Evolutionary conservation across 2,113 vertebrate species (phyloP).

Genomic region (Trinectes maculatus): DNA sequence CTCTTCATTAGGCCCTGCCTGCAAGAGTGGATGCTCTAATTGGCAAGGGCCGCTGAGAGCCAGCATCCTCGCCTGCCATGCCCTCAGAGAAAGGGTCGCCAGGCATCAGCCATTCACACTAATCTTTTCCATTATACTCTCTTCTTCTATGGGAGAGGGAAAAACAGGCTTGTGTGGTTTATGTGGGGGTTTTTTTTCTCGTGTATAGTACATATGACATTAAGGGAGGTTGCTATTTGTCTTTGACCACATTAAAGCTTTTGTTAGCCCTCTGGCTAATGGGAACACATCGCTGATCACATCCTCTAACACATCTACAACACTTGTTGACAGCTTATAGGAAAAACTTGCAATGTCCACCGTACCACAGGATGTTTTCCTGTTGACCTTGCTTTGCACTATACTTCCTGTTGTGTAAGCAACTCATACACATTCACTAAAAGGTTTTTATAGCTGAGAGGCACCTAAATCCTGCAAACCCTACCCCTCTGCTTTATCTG

Average conservation of each 20-base stretch:
- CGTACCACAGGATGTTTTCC: constrained; percentile 40
- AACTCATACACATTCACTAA: constrained; percentile 19
- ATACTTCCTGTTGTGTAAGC: constrained; percentile 40
- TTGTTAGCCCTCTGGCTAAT: constrained; percentile 27
- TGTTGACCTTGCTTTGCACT: constrained; percentile 2
- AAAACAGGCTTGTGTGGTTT: constrained; percentile 54
- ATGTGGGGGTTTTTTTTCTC: constrained; percentile 12
- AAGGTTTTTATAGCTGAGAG: constrained; percentile 16
- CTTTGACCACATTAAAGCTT: constrained; percentile 20
- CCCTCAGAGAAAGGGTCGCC: constrained; percentile 57
- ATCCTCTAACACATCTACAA: constrained; percentile 16
- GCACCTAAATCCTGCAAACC: neutral
- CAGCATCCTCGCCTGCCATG: constrained; percentile 65
- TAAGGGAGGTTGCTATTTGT: constrained; percentile 24
- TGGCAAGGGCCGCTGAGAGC: constrained; percentile 77
- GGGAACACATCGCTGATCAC: constrained; percentile 19
- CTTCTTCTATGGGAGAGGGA: constrained; percentile 58
- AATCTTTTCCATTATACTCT: constrained; percentile 78
- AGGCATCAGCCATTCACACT: constrained; percentile 72
- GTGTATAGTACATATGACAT: constrained; percentile 10
- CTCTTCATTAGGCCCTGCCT: constrained; percentile 70
- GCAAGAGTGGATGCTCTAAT: constrained; percentile 67
- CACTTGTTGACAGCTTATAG: constrained; percentile 29
- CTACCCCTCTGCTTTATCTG: neutral
- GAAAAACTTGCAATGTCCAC: constrained; percentile 14